These are phyloP conservation scores for Procambarus virginalis DNA, from an alignment of 1,140 invertebrate genomes.

Conservation along the genomic window DNA sequence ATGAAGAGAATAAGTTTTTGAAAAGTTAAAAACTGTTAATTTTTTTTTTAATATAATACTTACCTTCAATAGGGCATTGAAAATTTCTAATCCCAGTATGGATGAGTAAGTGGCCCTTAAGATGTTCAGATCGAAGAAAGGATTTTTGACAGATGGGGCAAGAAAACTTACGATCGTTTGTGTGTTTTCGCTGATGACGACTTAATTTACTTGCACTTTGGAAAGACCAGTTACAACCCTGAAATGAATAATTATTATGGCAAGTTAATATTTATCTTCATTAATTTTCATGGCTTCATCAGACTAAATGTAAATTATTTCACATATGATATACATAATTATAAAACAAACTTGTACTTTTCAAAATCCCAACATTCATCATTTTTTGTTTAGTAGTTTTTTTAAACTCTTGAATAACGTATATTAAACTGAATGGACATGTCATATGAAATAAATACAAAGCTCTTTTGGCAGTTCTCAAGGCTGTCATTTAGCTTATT, in stretches of 20 bases:
- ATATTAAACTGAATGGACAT: neutral
- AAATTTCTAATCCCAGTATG: conserved; percentile 80
- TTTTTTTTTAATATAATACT: conserved; percentile 33
- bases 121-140: conserved; percentile 83
- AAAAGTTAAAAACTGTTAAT: neutral
- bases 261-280: neutral
- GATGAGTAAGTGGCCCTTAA: conserved; percentile 82
- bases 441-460: neutral
- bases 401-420: too few species aligned
- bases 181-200: conserved; percentile 82
- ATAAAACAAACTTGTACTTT: too few species aligned
- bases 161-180: conserved; percentile 80
- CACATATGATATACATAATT: too few species aligned
- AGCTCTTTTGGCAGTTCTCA: too few species aligned
- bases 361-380: too few species aligned
- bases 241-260: conserved; percentile 54
- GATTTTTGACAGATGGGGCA: conserved; percentile 81
- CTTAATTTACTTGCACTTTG: conserved; percentile 84
- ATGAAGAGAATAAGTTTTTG: too few species aligned
- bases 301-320: neutral
- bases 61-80: conserved; percentile 77
- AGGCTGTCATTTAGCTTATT: too few species aligned
- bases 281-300: neutral
- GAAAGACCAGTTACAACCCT: conserved; percentile 86
- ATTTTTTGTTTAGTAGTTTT: too few species aligned